Evolutionary conservation across 2,113 vertebrate species (phyloP).

Genomic region (Dermatemys mawii): DNA sequence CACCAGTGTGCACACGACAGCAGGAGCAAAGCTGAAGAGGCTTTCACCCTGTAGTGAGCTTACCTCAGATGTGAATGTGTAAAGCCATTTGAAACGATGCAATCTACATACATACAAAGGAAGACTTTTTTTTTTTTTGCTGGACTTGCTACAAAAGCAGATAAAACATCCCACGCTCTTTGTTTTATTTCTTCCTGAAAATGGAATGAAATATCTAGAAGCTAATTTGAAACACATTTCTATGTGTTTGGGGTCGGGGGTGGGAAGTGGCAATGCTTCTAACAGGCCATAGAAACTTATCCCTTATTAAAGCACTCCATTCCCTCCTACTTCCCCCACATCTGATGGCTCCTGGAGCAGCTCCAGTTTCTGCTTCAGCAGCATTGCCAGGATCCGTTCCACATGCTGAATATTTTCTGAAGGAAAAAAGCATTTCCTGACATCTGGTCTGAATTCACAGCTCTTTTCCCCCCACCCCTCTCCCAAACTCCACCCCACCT

Average conservation of each 20-base stretch:
- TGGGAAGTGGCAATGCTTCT: background rate
- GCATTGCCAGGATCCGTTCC: conserved; percentile 36
- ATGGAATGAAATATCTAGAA: conserved; percentile 12
- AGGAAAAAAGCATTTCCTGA: conserved; percentile 60
- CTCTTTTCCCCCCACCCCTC: conserved; percentile 29
- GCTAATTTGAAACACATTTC: conserved; percentile 43
- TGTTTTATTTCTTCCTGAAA: background rate
- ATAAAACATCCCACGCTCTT: background rate
- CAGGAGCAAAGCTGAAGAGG: background rate
- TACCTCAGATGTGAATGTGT: background rate
- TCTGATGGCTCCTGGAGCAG: background rate
- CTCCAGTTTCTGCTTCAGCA: conserved; percentile 37
- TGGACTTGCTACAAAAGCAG: conserved; percentile 7
- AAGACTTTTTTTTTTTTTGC: background rate
- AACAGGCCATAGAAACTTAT: background rate
- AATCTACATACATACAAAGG: background rate
- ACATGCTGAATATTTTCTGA: conserved; percentile 48
- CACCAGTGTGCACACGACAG: background rate
- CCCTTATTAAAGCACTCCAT: background rate
- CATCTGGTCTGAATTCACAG: conserved; percentile 61
- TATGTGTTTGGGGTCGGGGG: background rate
- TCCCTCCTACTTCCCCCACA: background rate
- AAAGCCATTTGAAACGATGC: background rate
- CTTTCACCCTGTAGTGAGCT: background rate
- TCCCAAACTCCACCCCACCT: background rate